Base-by-base conservation (phyloP, 1,140 invertebrate genomes). In the Papilio machaon region DNA sequence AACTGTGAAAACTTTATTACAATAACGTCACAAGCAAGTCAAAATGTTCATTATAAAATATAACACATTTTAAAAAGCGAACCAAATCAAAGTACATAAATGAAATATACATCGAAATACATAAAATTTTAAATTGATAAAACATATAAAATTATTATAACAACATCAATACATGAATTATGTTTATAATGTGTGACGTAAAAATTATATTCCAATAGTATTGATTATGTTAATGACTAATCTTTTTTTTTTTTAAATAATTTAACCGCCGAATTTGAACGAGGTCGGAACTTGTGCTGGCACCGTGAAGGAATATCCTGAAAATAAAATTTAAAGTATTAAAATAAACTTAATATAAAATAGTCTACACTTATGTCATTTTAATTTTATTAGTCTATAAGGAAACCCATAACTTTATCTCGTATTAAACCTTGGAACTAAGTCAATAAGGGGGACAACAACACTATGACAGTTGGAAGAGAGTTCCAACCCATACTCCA, bases 251-350 rank as follows among this genome's bases (percentile, higher is more conserved):
- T 38, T 35, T 15, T 49, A 35, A 80, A 73, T 67, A 70, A 80
- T 83, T 92, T 94, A 95, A 60, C 91, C 92, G 49, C 94, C 93
- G 84, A 95, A 95, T 81, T 95, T 95, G 82, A 95, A 95, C 82
- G 88, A 94, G 9, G 93, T 94, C 4, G 94, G 94, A 73, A 95
- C 92, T 87, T 93, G 91, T 70, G 94, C 91, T n/a, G 94, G 94
- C 52, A 95, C 94, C 5, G 93, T 94, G 83, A 95, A 95, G 30
- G 92, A 91, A 81, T 95, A 95, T 60, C 94, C 92, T 94, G 91
- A 15, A 91, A 92, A 76, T 73, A 81, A 85, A 83, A 85, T 84
- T 30, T 79, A 67, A 1, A 47, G 0, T 19, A 19, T 19, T 11
- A 47, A 70, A 35, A 23, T 64, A 10, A 8, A 30, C 19, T 3